A percentile compares a stretch with the other conserved stretches of the same genome.
Evolutionary conservation across 2,797 vertebrate genomes (phyloP).

Genomic region (Leucoraja ocellata): DNA sequence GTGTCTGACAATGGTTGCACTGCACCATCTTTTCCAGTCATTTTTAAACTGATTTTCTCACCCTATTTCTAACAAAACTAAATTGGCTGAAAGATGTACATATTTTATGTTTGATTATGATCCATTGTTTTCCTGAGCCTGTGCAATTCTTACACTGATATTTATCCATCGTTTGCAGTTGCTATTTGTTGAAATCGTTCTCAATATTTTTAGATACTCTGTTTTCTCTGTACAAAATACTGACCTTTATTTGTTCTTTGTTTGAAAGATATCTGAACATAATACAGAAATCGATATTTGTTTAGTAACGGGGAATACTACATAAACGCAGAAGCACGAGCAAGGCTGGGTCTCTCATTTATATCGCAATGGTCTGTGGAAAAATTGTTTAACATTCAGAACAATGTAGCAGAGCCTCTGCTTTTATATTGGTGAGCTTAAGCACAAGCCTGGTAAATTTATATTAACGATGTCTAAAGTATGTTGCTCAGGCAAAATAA

Average conservation of each 20-base stretch:
- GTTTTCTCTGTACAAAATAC: background rate
- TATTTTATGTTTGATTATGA: too few species aligned
- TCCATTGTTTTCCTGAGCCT: too few species aligned
- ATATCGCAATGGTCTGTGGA: slow-evolving; percentile 70
- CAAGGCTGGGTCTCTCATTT: slow-evolving; percentile 63
- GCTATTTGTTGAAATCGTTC: background rate
- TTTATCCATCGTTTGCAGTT: too few species aligned
- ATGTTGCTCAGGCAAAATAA: background rate
- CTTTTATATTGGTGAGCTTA: slow-evolving; percentile 78
- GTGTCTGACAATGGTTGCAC: too few species aligned
- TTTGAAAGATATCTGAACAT: slow-evolving; percentile 67
- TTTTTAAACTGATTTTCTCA: too few species aligned
- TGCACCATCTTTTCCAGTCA: too few species aligned
- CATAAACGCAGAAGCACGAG: slow-evolving; percentile 66
- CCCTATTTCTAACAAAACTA: too few species aligned
- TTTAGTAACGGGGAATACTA: slow-evolving; percentile 64
- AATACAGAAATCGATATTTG: slow-evolving; percentile 76
- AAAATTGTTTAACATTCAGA: slow-evolving; percentile 64
- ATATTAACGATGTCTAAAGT: too few species aligned
- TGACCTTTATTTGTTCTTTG: slow-evolving; percentile 44
- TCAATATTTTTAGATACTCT: background rate
- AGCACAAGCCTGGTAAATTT: background rate
- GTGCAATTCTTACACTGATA: too few species aligned
- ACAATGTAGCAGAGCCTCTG: slow-evolving; percentile 65
- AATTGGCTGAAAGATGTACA: too few species aligned